A percentile compares a stretch with the other conserved stretches of the same genome.
Conservation (phyloP, 2,113 vertebrate species). For the Epinephelus moara region DNA sequence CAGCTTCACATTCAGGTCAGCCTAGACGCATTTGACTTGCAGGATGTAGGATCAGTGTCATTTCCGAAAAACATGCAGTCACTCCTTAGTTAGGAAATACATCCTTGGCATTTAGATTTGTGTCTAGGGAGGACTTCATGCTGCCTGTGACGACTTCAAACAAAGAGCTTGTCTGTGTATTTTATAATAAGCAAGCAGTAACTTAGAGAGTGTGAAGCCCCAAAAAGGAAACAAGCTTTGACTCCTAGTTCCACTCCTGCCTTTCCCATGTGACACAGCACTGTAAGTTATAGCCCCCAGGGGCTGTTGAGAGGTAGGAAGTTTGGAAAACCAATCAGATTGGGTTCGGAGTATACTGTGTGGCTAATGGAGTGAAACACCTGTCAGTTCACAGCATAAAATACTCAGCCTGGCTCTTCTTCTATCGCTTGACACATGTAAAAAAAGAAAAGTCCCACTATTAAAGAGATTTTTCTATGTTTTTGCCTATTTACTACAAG, state of each 20-base stretch:
- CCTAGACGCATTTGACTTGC: slow-evolving; percentile 1
- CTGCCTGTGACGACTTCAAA: slow-evolving; percentile 20
- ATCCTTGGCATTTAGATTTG: slow-evolving; percentile 35
- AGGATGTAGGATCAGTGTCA: slow-evolving; percentile 5
- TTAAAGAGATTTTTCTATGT: too few species aligned
- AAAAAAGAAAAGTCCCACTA: too few species aligned
- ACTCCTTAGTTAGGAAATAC: background rate
- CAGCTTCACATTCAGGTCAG: background rate
- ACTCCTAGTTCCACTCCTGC: slow-evolving; percentile 17
- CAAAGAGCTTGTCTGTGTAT: slow-evolving; percentile 12
- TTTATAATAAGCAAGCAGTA: slow-evolving; percentile 19
- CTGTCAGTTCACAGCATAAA: slow-evolving; percentile 18
- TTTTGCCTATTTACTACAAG: too few species aligned
- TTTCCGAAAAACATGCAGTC: background rate
- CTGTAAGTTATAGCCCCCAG: slow-evolving; percentile 45
- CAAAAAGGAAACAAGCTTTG: slow-evolving; percentile 47
- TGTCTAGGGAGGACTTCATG: slow-evolving; percentile 25
- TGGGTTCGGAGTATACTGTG: slow-evolving; percentile 26
- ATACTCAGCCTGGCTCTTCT: slow-evolving; percentile 3
- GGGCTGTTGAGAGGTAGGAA: slow-evolving; percentile 37
- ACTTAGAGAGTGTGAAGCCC: slow-evolving; percentile 31
- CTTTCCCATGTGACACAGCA: slow-evolving; percentile 1
- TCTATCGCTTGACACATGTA: background rate
- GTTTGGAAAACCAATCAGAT: slow-evolving; percentile 57
- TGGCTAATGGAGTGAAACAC: slow-evolving; percentile 50